Evolutionary conservation across 2,113 vertebrate genomes (phyloP).

Genomic region (Sebastes schlegelii): DNA sequence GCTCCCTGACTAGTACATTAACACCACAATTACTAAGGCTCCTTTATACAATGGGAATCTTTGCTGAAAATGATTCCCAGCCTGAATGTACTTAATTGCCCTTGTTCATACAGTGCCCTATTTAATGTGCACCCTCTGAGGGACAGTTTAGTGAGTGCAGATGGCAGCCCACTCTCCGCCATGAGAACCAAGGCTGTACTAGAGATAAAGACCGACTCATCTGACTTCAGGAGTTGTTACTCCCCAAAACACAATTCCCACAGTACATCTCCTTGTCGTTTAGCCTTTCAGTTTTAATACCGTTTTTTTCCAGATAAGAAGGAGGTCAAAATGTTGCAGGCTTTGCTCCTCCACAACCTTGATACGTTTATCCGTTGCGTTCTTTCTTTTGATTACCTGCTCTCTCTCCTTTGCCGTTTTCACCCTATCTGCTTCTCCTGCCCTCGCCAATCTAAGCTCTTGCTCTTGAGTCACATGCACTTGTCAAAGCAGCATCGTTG

Average conservation of each 20-base stretch:
- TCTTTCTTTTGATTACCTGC: slow-evolving; percentile 43
- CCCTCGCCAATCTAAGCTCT: slow-evolving; percentile 47
- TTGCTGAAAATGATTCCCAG: slow-evolving; percentile 63
- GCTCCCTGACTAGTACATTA: slow-evolving; percentile 9
- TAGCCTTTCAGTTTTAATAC: slow-evolving; percentile 28
- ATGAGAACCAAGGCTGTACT: slow-evolving; percentile 60
- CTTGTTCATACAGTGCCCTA: slow-evolving; percentile 56
- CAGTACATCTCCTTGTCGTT: slow-evolving; percentile 44
- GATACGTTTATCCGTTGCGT: slow-evolving; percentile 23
- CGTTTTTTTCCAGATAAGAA: slow-evolving; percentile 28
- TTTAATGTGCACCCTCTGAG: slow-evolving; percentile 63
- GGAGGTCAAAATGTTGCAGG: slow-evolving; percentile 31
- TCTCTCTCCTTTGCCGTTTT: slow-evolving; percentile 28
- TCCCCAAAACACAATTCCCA: slow-evolving; percentile 61
- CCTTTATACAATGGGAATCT: slow-evolving; percentile 52
- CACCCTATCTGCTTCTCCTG: slow-evolving; percentile 40
- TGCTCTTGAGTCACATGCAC: slow-evolving; percentile 81
- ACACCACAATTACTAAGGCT: slow-evolving; percentile 23
- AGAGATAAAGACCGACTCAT: slow-evolving; percentile 62
- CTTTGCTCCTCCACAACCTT: slow-evolving; percentile 40
- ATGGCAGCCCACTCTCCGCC: slow-evolving; percentile 54
- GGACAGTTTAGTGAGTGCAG: slow-evolving; percentile 55
- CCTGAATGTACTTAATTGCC: slow-evolving; percentile 48
- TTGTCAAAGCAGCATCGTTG: slow-evolving; percentile 82
- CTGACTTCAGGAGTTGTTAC: slow-evolving; percentile 51